phyloP scores from a whole-genome alignment of 2,797 vertebrate genomes.

The Pagetopsis macropterus region DNA sequence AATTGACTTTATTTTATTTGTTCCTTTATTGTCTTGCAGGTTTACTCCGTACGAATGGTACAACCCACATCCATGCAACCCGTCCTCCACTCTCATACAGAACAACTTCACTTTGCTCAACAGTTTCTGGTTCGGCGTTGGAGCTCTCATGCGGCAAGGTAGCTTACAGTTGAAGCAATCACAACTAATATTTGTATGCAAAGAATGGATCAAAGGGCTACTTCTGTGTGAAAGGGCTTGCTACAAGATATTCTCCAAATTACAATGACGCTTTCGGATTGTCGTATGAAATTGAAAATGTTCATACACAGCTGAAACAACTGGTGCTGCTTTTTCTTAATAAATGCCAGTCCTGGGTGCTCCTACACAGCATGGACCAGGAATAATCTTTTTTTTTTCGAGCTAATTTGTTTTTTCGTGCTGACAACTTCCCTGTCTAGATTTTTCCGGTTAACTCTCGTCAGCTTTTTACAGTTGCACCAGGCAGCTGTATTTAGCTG shows the following conservation, averaged over 20 bases:
- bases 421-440: background rate
- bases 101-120: constrained; percentile 99
- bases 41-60: constrained; percentile 99
- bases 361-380: no score
- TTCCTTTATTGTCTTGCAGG: constrained; percentile 82
- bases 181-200: background rate
- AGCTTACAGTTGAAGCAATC: constrained; percentile 50
- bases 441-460: background rate
- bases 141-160: constrained; percentile 99
- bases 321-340: background rate
- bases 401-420: background rate
- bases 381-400: no score
- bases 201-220: background rate
- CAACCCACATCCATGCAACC: constrained; percentile 97
- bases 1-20: constrained; percentile 2
- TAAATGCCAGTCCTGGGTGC: no score
- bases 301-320: background rate
- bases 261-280: background rate
- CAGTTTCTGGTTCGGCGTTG: constrained; percentile 98
- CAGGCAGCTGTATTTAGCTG: background rate
- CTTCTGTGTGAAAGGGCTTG: background rate
- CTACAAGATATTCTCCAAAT: background rate
- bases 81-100: constrained; percentile 93
- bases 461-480: background rate
- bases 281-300: background rate